phyloP scores from a whole-genome alignment of 1,140 invertebrate genomes.

The Zaprionus africanus region DNA sequence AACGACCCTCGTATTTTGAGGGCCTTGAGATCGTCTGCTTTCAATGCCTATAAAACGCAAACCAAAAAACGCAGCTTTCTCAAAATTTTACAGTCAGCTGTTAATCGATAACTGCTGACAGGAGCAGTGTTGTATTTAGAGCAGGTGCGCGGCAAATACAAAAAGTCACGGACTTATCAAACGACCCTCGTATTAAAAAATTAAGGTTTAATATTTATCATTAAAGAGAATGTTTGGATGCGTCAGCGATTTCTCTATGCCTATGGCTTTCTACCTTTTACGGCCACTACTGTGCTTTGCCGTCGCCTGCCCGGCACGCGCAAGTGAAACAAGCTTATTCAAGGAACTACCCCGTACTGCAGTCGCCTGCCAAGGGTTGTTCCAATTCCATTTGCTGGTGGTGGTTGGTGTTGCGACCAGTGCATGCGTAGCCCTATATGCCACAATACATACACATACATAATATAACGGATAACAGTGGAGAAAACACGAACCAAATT shows the following conservation, averaged over 20 bases:
- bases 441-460: not conserved
- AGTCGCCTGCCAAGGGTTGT: conserved; percentile 14
- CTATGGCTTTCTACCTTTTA: not conserved
- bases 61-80: too few species aligned
- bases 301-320: conserved; percentile 49
- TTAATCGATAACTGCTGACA: too few species aligned
- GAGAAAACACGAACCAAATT: conserved; percentile 4
- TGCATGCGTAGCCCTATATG: conserved; percentile 75
- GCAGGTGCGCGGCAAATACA: too few species aligned
- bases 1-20: too few species aligned
- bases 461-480: not conserved
- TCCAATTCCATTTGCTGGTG: conserved; percentile 9
- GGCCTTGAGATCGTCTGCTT: too few species aligned
- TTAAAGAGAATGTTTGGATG: not conserved
- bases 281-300: conserved; percentile 44
- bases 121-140: too few species aligned
- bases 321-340: conserved; percentile 63
- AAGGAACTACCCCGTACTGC: conserved; percentile 17
- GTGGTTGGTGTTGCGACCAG: conserved; percentile 57
- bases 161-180: too few species aligned
- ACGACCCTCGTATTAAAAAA: too few species aligned
- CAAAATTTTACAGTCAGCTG: too few species aligned
- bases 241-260: not conserved
- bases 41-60: too few species aligned
- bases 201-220: not conserved